A percentile compares a stretch with the other conserved stretches of the same genome.
Evolutionary conservation across 2,797 vertebrate species (phyloP).

Genomic region (Pseudocheirus occidentalis): DNA sequence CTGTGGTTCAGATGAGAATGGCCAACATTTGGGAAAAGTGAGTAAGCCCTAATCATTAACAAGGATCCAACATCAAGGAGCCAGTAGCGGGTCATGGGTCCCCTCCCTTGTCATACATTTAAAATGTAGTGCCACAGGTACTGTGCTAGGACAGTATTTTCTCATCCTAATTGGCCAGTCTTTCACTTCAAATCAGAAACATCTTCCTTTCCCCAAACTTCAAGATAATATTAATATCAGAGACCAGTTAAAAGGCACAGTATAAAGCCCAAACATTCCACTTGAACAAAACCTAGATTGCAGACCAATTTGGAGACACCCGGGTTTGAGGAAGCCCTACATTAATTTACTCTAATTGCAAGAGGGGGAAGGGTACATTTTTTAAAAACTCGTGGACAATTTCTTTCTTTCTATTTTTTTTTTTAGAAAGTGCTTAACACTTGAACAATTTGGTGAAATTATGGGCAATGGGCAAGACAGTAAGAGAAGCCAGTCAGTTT

Average conservation of each 20-base stretch:
- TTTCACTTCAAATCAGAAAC: conserved; percentile 1
- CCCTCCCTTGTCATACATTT: not conserved
- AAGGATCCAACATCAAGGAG: not conserved
- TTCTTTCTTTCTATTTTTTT: conserved; percentile 71
- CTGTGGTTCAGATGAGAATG: conserved; percentile 4
- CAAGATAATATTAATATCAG: conserved; percentile 64
- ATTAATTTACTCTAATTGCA: conserved; percentile 68
- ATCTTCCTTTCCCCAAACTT: conserved; percentile 21
- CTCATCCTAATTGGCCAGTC: not conserved
- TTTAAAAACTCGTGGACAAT: conserved; percentile 63
- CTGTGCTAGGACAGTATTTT: not conserved
- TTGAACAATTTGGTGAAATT: conserved; percentile 88
- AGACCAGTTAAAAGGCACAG: conserved; percentile 75
- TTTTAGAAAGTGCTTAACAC: conserved; percentile 83
- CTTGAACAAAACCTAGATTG: conserved; percentile 72
- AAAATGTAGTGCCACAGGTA: not conserved
- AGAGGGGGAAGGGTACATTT: conserved; percentile 53
- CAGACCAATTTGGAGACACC: conserved; percentile 64
- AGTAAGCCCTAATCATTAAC: not conserved
- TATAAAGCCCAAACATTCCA: conserved; percentile 31
- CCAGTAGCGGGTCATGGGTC: not conserved
- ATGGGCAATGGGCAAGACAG: conserved; percentile 81
- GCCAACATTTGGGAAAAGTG: conserved; percentile 10
- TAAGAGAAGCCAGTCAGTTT: conserved; percentile 83
- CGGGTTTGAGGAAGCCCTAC: conserved; percentile 59